Evolutionary conservation across 2,888 invertebrate species (phyloP), one percentile per base, ranked within the genome.

Genomic region (Epistrophe eligans): DNA sequence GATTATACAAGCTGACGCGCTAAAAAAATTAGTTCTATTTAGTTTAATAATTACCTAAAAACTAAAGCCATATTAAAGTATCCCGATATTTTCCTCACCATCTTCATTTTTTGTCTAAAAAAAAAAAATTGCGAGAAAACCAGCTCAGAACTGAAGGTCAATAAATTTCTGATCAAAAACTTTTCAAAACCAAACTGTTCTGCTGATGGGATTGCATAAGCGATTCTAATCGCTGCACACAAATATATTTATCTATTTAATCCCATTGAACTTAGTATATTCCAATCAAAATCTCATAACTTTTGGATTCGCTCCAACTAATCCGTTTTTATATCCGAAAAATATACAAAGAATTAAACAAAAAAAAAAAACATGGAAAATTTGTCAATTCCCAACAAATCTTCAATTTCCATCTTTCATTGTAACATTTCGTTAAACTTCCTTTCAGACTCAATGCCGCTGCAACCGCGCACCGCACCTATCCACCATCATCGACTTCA

Each of bases 361-460:
- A 43, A 24, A n/a, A 11, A 43, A 50, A 19, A 43, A 72, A 71
- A 28, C 57, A 62, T 62, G 62, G 40, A 57, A 71, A 77, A 82
- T 82, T 82, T 74, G 82, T 82, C 85, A 64, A 82, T 82, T 82
- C 70, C 38, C 35, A 24, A 72, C 76, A 80, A 84, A 84, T 80
- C 58, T 71, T 38, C 38, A 71, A 80, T 84, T 80, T 76, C 52
- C 77, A 79, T 82, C 74, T 82, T 52, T 55, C 70, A 70, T 60
- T 73, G 52, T 45, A 50, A 35, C 48, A 76, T 50, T 62, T 62
- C 24, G 19, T 24, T 62, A 62, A 62, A 74, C 57, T 32, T 52
- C 67, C 38, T 32, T 43, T 74, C 58, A 87, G 85, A 79, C 77
- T 70, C 45, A 24, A 10, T 28, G 71, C 35, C 52, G 55, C 38